Conservation (phyloP, 2,113 vertebrate species). For the Aphyosemion australe region DNA sequence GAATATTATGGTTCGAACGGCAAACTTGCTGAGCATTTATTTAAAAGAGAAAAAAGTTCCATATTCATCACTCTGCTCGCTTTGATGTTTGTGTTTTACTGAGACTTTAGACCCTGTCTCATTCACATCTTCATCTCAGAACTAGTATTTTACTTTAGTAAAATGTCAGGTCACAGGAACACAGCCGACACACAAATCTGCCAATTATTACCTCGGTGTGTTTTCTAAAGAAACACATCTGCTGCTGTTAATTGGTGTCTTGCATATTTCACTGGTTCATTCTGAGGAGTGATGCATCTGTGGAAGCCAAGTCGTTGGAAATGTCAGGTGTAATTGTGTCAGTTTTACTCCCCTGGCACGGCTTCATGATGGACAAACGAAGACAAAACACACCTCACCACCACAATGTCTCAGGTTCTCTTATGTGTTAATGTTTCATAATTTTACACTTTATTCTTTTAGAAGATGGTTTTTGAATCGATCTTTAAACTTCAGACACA, state of each 20-base stretch:
- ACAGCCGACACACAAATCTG: constrained; percentile 53
- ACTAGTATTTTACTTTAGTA: constrained; percentile 14
- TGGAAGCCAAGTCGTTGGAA: constrained; percentile 41
- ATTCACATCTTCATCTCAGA: not conserved
- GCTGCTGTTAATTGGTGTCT: constrained; percentile 68
- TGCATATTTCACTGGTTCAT: constrained; percentile 60
- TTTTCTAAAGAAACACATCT: constrained; percentile 65
- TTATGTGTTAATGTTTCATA: not conserved
- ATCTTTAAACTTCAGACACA: not conserved
- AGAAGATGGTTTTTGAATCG: not conserved
- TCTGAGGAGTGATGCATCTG: constrained; percentile 29
- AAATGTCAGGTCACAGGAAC: constrained; percentile 27
- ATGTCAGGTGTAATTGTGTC: constrained; percentile 67
- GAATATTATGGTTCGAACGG: not conserved
- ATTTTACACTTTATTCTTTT: not conserved
- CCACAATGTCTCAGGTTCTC: not conserved
- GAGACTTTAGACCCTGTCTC: not conserved
- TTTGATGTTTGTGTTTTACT: not conserved
- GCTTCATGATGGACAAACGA: constrained; percentile 14
- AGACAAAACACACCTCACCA: not conserved
- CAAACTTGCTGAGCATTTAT: not conserved
- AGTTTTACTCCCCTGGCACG: constrained; percentile 15
- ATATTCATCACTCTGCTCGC: not conserved
- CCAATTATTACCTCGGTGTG: constrained; percentile 15
- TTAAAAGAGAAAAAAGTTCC: not conserved